Base-by-base conservation (phyloP, 2,888 invertebrate species). In the Linnaemya vulpina region DNA sequence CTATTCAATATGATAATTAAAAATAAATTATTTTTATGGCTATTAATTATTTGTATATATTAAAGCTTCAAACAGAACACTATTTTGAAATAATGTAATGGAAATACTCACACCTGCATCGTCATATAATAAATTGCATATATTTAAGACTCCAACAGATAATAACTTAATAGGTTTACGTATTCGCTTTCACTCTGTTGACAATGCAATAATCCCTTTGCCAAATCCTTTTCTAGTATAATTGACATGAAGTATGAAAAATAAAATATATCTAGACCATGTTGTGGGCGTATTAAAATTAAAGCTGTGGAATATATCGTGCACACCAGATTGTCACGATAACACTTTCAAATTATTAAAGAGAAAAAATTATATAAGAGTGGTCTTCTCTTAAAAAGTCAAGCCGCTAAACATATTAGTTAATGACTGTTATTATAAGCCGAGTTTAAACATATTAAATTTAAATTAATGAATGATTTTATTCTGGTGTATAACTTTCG, bases 171-270 rank as follows among this genome's bases (percentile, higher is more conserved):
- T 62, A 63, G 74, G 70, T 63, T 38, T 53, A 77, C 46, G 62
- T 53, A 81, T 78, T 65, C 65, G 35, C 55, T 84, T 71, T 71
- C 65, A 65, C 60, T 75, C 51, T 82, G 75, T 20, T 85, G 78
- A 82, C 67, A 75, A 60, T 65, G 9, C 62, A 75, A 79, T 85
- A 85, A 85, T 85, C 82, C 82, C 78, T 79, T 80, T 58, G 58
- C 53, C 75, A 85, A 82, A 79, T 85, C 82, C 82, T 71, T 75
- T 78, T 79, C 71, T 43, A 71, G 60, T 58, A 71, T 63, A 78
- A 71, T 82, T 85, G 82, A 79, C 82, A 82, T 71, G 65, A 70
- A 78, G 55, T 63, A 76, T 76, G 70, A 82, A 76, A 65, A 49
- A 67, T 58, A 70, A 43, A 81, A 46, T 46, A 30, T 80, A 76